Evolutionary conservation across 2,113 vertebrate species (phyloP), one percentile per base, ranked within the genome.

Genomic region (Peromyscus californicus): DNA sequence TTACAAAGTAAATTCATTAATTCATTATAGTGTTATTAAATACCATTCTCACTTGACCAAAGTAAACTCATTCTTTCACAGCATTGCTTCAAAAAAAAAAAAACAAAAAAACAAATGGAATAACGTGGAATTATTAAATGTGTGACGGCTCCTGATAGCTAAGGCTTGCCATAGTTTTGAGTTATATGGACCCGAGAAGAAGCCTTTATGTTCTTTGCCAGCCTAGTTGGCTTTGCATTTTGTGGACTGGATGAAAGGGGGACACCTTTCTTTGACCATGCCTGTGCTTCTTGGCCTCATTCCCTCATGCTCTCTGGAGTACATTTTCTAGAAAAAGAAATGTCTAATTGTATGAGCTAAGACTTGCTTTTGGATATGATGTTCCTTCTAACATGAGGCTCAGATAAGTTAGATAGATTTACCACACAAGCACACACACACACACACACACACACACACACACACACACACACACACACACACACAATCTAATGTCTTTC

Each of bases 281-380:
- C 26, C 72, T 78, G 3, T 91, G 24, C 54, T 13, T 70, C 15
- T 86, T 89, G 61, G 16, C 57, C 36, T 59, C 21, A 75, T 61
- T 51, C 12, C 4, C 26, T 59, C 7, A 79, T 57, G 33, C 0
- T 86, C 5, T 63, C 11, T 65, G 15, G 17, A 45, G 31, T 33
- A 22, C 54, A n/a, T 88, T 94, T 92, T 79, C 19, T 70, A 93
- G 29, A 84, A 72, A 90, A 76, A 87, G 45, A 51, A 72, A 10
- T 2, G 5, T 76, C 31, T 79, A 57, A 36, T 83, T 76, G 89
- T 89, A 51, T 85, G 85, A 91, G n/a, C 31, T 48, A 90, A 88
- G 9, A 59, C 6, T 95, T 95, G 63, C 3, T 39, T 85, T 93
- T 79, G n/a, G 5, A 42, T 19, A 65, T 78, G 29, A 10, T 13